These are phyloP conservation scores for Drosophila repleta DNA, from an alignment of 1,140 invertebrate species.

Conservation along the genomic window DNA sequence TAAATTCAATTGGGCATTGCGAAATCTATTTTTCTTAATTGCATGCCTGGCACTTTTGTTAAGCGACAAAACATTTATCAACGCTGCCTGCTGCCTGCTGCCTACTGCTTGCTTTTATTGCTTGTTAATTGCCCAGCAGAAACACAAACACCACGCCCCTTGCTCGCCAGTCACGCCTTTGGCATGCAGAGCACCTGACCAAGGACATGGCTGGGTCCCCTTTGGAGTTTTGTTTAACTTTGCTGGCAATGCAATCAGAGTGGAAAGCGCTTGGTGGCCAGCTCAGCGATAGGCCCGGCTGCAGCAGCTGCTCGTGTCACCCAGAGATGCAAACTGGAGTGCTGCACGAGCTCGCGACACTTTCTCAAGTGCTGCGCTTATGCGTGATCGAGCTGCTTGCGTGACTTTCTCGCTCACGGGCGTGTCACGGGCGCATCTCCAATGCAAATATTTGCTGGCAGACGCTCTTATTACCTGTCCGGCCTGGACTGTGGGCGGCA, in stretches of 20 bases:
- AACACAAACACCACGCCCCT: slow-evolving; percentile 56
- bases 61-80: slow-evolving; percentile 65
- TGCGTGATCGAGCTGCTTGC: not conserved
- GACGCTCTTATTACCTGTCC: slow-evolving; percentile 63
- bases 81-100: slow-evolving; percentile 40
- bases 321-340: not conserved
- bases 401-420: not conserved
- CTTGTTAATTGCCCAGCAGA: slow-evolving; percentile 77
- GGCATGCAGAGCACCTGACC: slow-evolving; percentile 55
- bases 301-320: not conserved
- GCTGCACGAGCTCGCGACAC: not conserved
- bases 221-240: slow-evolving; percentile 26
- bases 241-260: slow-evolving; percentile 58
- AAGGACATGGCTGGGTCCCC: slow-evolving; percentile 3
- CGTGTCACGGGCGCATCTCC: slow-evolving; percentile 42
- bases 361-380: not conserved
- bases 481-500: slow-evolving; percentile 16
- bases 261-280: slow-evolving; percentile 57
- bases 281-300: not conserved
- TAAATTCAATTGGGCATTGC: slow-evolving; percentile 65
- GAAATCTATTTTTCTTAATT: slow-evolving; percentile 68
- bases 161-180: slow-evolving; percentile 48
- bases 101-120: slow-evolving; percentile 64
- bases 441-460: slow-evolving; percentile 48
- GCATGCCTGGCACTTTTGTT: slow-evolving; percentile 53